Base-by-base conservation (phyloP, 2,797 vertebrate genomes). In the Amblyraja radiata region DNA sequence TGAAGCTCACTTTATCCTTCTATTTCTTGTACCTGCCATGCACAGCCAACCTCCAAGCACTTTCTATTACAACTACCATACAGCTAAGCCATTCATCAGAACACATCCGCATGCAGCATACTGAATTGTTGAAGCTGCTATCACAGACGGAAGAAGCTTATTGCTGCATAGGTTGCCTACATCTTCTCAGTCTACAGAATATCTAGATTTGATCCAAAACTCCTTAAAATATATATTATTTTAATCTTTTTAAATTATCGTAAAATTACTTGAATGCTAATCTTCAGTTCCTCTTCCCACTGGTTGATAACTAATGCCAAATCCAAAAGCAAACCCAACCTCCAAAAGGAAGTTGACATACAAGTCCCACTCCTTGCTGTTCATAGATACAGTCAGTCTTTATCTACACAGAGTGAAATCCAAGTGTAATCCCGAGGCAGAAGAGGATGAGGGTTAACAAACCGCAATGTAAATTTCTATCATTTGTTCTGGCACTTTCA, bases 81-180 rank as follows among this genome's bases (percentile, higher is more conserved):
- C 5, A 1, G 23, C 46, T 46, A 39, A 54, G 46, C 23, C 28
- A 8, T 58, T 63, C 23, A n/a, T 63, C 83, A 63, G 54, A n/a
- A 86, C 83, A 32, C 58, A 63, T 46, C 80, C 23, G 21, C 79
- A 46, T 18, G 39, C 32, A 46, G 9, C 21, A 46, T 58, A 11
- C 46, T 58, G 81, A 83, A 11, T 83, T 83, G 54, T 58, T 83
- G 46, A 83, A 61, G 81, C 81, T 83, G 58, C 58, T 80, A n/a
- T 28, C 11, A 16, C 28, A 25, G 23, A n/a, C 11, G 28, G 0
- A 86, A 83, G 81, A 25, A 58, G 81, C 28, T 86, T 28, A n/a
- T n/a, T 6, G 1, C 58, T 86, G 58, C 83, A 86, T 13, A 63
- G 63, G 83, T 32, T 63, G 28, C 13, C 58, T 86, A 10, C 46